Evolutionary conservation across 2,797 vertebrate species (phyloP), one percentile per base, ranked within the genome.

Genomic region (Chaetophractus vellerosus): DNA sequence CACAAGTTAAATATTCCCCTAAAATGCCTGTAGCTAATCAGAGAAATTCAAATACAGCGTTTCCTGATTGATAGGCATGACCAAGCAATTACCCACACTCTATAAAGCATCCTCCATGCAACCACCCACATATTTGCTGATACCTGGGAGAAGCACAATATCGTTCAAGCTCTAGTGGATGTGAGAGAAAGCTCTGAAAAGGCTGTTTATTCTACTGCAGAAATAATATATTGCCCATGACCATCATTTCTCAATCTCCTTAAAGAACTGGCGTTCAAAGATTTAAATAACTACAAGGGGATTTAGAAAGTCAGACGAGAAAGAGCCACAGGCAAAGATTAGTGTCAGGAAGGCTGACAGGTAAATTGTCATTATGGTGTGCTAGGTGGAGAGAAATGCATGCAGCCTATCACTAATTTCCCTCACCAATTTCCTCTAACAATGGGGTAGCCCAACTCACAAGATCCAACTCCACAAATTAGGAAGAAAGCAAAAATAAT

Each of bases 281-380:
- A 96, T 88, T 95, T 94, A 96, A 97, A 96, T 96, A 96, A 96
- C 93, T 96, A 95, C 91, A 97, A 96, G 87, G 85, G 94, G 84
- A 96, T 97, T 97, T 96, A 96, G 88, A 95, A 97, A 97, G 93
- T 96, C 90, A 95, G 92, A 92, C 48, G 83, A 92, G 64, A 96
- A 95, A 96, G 94, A 97, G 79, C 85, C 93, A 97, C 71, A 92
- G 69, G 88, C 94, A 96, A 97, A 97, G 96, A 97, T 97, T 95
- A 97, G 93, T 92, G 94, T 97, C 96, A 97, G 84, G 81, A 83
- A 93, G 79, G 75, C 85, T 97, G 97, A 97, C 95, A 96, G 96
- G 97, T 97, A 96, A 97, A 96, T 96, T 94, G 96, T 96, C 96
- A 93, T 93, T 96, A 93, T 91, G 68, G 87, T 83, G 36, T 71